phyloP scores from a whole-genome alignment of 2,888 invertebrate genomes.

The Argyresthia albistria region DNA sequence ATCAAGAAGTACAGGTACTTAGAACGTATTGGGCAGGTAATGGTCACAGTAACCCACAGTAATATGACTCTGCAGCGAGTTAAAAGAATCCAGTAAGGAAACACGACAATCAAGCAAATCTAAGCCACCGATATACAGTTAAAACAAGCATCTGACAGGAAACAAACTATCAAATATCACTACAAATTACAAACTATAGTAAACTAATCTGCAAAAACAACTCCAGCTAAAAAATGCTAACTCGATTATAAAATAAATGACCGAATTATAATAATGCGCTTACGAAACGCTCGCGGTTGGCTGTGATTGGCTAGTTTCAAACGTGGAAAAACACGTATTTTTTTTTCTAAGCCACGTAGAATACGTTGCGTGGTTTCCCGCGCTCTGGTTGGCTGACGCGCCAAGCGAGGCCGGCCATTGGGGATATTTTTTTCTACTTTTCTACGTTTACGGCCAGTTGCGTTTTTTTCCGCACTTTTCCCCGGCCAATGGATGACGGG shows the following conservation, averaged over 20 bases:
- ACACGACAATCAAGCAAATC: too few species aligned
- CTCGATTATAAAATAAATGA: slow-evolving; percentile 23
- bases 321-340: slow-evolving; percentile 66
- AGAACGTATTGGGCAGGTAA: too few species aligned
- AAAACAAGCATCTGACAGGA: too few species aligned
- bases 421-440: slow-evolving; percentile 59
- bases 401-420: slow-evolving; percentile 43
- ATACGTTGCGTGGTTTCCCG: slow-evolving; percentile 45
- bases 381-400: slow-evolving; percentile 42
- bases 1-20: too few species aligned
- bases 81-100: too few species aligned
- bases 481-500: slow-evolving; percentile 48
- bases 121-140: too few species aligned
- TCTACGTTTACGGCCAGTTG: slow-evolving; percentile 55
- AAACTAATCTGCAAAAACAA: background rate
- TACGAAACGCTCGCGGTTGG: slow-evolving; percentile 25
- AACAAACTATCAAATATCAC: too few species aligned
- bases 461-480: slow-evolving; percentile 53
- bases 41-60: too few species aligned
- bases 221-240: slow-evolving; percentile 27
- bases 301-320: slow-evolving; percentile 50
- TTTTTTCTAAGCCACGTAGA: slow-evolving; percentile 64
- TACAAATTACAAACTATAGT: too few species aligned
- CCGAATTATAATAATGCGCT: slow-evolving; percentile 52
- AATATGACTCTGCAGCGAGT: too few species aligned